Evolutionary conservation across 2,797 vertebrate genomes (phyloP), one percentile per base, ranked within the genome.

Genomic region (Hapalemur alaotrensis): DNA sequence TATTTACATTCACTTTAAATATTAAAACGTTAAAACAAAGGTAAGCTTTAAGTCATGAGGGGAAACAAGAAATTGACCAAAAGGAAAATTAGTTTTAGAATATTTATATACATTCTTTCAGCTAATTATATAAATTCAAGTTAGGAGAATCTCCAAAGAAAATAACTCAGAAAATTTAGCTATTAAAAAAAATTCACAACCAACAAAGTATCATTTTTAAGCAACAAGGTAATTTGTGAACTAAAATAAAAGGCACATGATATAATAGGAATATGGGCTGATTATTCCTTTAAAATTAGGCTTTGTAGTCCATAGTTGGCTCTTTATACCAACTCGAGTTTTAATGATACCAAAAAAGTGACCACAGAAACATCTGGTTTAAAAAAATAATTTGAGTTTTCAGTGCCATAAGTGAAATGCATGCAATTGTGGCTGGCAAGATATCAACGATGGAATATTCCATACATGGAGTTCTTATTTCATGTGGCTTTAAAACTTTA

Each of bases 331-430:
- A 92, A 93, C 57, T 97, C 94, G 81, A 78, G 48, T 93, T 98
- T 95, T 92, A 98, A 96, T 15, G 79, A 99, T 98, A 99, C 99
- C 98, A 97, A 98, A 97, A 97, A 98, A 98, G 92, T 97, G 98
- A 98, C 98, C 98, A 98, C 97, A 99, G 98, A 98, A 98, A 99
- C 99, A 99, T 99, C 99, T 99, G 99, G 98, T 97, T 98, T 97
- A 97, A 94, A 85, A 57, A 61, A 89, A 81, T 61, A 73, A 91
- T 43, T 65, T 65, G 75, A 84, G 59, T 98, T 98, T 98, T 98
- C 98, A 97, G 88, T 99, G 98, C 99, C 98, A 97, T 98, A 98
- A 99, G 97, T 84, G 97, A 97, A 98, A 97, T 95, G 41, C 97
- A 98, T 69, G 57, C 79, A 97, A 97, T 97, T 98, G 97, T 97